Evolutionary conservation across 2,113 vertebrate genomes (phyloP).

Genomic region (Poeciliopsis prolifica): DNA sequence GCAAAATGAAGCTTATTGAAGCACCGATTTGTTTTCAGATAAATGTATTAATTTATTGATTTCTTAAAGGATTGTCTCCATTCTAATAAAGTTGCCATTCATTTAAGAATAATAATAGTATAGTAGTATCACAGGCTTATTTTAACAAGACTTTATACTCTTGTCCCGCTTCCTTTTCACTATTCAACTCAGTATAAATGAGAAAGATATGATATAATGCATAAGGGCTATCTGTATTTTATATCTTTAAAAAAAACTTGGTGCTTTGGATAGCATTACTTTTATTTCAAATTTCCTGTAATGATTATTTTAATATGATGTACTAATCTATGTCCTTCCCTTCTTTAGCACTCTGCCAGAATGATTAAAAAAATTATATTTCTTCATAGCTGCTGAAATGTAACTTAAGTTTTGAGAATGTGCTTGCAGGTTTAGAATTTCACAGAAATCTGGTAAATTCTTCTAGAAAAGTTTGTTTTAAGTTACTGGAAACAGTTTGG

Average conservation of each 20-base stretch:
- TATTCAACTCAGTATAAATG: neutral
- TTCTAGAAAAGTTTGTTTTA: neutral
- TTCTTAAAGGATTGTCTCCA: no score
- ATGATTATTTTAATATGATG: neutral
- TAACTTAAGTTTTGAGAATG: neutral
- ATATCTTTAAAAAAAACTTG: neutral
- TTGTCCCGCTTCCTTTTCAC: neutral
- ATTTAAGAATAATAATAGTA: no score
- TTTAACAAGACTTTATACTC: no score
- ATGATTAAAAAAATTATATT: neutral
- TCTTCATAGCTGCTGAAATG: neutral
- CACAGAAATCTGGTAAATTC: neutral
- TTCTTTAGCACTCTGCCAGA: neutral
- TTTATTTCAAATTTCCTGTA: neutral
- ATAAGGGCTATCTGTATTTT: neutral
- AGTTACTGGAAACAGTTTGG: neutral
- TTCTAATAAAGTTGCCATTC: no score
- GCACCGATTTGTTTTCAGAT: no score
- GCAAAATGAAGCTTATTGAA: no score
- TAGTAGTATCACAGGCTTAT: no score
- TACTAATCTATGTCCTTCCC: neutral
- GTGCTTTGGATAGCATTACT: neutral
- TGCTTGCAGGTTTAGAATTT: neutral
- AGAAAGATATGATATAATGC: neutral
- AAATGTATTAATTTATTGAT: no score